Conservation (phyloP, 2,888 invertebrate species). For the Spicauda simplicius region DNA sequence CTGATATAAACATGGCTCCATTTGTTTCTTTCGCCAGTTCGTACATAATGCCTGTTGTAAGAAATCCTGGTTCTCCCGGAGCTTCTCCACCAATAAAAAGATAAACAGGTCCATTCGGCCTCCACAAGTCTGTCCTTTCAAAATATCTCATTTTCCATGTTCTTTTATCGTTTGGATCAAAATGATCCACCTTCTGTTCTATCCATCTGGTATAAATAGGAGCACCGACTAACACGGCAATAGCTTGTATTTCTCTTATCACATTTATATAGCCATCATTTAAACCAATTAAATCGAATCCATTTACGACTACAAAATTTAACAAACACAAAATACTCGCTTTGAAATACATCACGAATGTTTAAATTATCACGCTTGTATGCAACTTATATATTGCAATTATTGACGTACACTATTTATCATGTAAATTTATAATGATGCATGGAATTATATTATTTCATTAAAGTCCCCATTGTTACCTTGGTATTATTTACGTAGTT, state of each 20-base stretch:
- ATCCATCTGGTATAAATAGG: constrained; percentile 53
- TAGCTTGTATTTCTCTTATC: constrained; percentile 10
- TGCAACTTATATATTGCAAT: too few species aligned
- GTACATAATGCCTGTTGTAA: constrained; percentile 62
- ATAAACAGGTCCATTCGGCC: constrained; percentile 63
- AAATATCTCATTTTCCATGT: constrained; percentile 73
- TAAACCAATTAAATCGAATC: constrained; percentile 12
- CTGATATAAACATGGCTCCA: constrained; percentile 67
- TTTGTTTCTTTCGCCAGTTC: constrained; percentile 72
- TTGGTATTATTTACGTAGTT: too few species aligned
- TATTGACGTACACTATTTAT: neutral
- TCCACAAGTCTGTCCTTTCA: constrained; percentile 63
- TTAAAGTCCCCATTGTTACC: too few species aligned
- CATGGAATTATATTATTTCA: too few species aligned
- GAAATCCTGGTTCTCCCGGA: constrained; percentile 54
- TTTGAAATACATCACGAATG: constrained; percentile 18
- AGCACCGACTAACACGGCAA: neutral
- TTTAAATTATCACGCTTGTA: neutral
- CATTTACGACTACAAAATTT: neutral
- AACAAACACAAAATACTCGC: constrained; percentile 7
- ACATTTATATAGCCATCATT: constrained; percentile 18
- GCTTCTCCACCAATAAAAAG: constrained; percentile 70
- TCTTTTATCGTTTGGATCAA: constrained; percentile 56
- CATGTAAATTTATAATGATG: too few species aligned
- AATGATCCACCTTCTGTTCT: constrained; percentile 69